A percentile compares a stretch with the other conserved stretches of the same genome.
Conservation (phyloP, 2,113 vertebrate species). For the Hystrix cristata region DNA sequence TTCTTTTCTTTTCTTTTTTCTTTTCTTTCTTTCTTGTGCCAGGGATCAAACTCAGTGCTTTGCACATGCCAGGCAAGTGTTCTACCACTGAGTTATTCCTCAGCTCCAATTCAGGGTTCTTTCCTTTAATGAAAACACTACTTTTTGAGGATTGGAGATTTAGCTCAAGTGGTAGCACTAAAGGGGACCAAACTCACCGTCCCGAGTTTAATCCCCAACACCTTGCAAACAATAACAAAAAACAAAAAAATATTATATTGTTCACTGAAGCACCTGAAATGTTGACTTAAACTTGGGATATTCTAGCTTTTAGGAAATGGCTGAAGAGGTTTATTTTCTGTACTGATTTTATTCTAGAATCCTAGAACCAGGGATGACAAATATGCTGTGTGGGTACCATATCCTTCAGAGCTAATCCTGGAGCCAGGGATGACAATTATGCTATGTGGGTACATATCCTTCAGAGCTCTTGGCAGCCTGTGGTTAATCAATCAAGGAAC, state of each 20-base stretch:
- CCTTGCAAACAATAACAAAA: too few species aligned
- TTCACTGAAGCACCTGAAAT: constrained; percentile 31
- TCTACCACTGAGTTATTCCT: not conserved
- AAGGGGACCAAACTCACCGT: too few species aligned
- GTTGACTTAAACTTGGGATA: not conserved
- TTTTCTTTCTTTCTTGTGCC: not conserved
- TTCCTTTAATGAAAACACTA: not conserved
- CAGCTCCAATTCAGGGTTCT: not conserved
- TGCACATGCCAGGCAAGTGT: not conserved
- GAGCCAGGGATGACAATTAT: not conserved
- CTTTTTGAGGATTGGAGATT: too few species aligned
- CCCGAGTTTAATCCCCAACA: too few species aligned
- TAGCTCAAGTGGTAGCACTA: too few species aligned
- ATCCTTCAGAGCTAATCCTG: not conserved
- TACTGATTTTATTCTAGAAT: not conserved
- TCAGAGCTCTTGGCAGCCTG: not conserved
- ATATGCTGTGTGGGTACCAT: rapidly evolving
- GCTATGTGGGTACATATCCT: rapidly evolving
- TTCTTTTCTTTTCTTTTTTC: too few species aligned
- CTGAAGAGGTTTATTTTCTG: not conserved
- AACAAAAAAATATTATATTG: not conserved
- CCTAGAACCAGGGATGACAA: not conserved
- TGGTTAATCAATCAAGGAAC: not conserved
- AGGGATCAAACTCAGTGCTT: not conserved
- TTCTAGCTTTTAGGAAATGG: not conserved